Evolutionary conservation across 2,797 vertebrate genomes (phyloP).

Genomic region (Megalops cyprinoides): DNA sequence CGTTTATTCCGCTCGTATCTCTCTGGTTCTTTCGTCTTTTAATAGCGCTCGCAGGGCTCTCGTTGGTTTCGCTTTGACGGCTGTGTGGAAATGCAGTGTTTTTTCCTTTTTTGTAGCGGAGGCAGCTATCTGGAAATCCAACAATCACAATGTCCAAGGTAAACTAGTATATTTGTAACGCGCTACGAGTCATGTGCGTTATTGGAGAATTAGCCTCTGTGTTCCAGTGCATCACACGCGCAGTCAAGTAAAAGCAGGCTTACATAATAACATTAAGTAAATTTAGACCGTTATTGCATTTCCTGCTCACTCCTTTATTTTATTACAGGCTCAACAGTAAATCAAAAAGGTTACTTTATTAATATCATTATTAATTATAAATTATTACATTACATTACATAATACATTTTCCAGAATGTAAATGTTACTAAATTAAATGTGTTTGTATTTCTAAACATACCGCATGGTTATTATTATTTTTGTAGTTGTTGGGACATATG

Average conservation of each 20-base stretch:
- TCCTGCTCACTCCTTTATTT: too few relatives aligned
- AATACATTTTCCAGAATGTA: too few relatives aligned
- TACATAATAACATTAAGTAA: conserved; percentile 11
- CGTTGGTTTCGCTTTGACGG: conserved; percentile 19
- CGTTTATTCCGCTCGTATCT: conserved; percentile 39
- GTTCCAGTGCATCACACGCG: conserved; percentile 46
- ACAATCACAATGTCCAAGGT: too few relatives aligned
- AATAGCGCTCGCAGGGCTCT: conserved; percentile 33
- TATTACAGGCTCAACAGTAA: too few relatives aligned
- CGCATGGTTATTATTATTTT: not conserved
- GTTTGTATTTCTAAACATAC: not conserved
- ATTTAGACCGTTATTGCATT: not conserved
- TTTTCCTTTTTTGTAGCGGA: conserved; percentile 23
- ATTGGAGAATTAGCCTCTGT: too few relatives aligned
- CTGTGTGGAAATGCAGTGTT: not conserved
- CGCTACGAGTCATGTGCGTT: too few relatives aligned
- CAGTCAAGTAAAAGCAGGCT: not conserved
- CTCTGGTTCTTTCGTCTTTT: conserved; percentile 30
- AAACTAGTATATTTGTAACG: too few relatives aligned
- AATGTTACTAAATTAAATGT: too few relatives aligned
- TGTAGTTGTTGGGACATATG: not conserved
- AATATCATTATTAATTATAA: too few relatives aligned
- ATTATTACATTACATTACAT: too few relatives aligned
- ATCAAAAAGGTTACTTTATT: too few relatives aligned
- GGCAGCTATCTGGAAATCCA: conserved; percentile 34